These are phyloP conservation scores for Cryptoblepharus egeriae DNA, from an alignment of 2,797 vertebrate genomes.

Conservation along the genomic window DNA sequence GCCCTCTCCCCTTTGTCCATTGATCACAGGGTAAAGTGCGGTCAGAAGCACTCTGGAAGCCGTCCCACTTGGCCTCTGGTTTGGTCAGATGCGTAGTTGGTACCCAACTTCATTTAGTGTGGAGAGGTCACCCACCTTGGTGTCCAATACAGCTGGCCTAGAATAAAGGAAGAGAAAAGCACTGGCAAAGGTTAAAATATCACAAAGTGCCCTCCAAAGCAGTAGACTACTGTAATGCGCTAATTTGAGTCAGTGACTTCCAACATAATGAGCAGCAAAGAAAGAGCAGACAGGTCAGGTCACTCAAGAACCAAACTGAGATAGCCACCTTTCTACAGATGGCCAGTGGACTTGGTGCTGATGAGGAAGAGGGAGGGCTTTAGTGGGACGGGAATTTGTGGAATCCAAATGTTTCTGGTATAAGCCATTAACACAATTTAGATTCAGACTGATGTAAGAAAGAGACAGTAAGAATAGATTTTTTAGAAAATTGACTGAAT, in stretches of 20 bases:
- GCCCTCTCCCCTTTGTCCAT: constrained; percentile 55
- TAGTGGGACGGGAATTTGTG: too few relatives aligned
- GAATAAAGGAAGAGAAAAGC: constrained; percentile 10
- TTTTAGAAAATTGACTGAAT: too few relatives aligned
- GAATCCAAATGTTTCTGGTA: background rate
- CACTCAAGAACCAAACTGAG: background rate
- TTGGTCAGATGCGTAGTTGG: constrained; percentile 91
- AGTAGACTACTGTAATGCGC: background rate
- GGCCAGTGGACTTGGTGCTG: background rate
- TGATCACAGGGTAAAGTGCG: constrained; percentile 73
- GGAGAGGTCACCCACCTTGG: constrained; percentile 88
- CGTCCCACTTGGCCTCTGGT: constrained; percentile 34
- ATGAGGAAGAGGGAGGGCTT: background rate
- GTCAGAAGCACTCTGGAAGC: constrained; percentile 71
- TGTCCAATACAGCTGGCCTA: constrained; percentile 89
- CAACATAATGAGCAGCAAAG: background rate
- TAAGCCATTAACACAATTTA: background rate
- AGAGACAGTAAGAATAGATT: too few relatives aligned
- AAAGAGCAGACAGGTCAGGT: background rate
- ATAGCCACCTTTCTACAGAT: background rate
- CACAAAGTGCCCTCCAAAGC: background rate
- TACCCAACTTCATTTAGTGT: constrained; percentile 90
- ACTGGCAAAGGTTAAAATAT: constrained; percentile 10
- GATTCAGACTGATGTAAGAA: background rate
- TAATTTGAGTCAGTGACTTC: too few relatives aligned